Base-by-base conservation (phyloP, 2,888 invertebrate genomes). In the Lasioglossum morio region DNA sequence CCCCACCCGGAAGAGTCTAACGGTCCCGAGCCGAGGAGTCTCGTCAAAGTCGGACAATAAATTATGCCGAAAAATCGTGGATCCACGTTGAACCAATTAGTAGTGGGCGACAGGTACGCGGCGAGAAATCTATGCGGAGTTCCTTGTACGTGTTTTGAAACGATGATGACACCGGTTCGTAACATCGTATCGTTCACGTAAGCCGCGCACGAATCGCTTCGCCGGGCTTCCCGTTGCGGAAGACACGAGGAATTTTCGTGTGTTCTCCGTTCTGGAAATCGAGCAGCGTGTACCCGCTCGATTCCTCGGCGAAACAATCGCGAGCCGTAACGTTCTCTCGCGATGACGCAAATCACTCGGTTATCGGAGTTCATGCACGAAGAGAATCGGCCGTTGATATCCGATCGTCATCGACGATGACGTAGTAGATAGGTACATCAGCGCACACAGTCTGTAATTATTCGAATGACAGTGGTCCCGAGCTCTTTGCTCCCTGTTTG, bases 81-180 rank as follows among this genome's bases (percentile, higher is more conserved):
- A n/a, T 10, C 23, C 53, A 53, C 10, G 53, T 53, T 30, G 63
- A 63, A 63, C 27, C 72, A 81, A 85, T 87, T 82, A 75, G 43
- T n/a, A n/a, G 53, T 1, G 30, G 30, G 27, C 37, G 16, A 70
- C 34, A 46, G 60, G 0, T 73, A 60, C 86, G 82, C 88, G 86
- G 40, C 46, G 72, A 70, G 84, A 88, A 84, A 81, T 82, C 60
- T 23, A 16, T 63, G 75, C 10, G 7, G 72, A 63, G 70, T 86
- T 88, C 82, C 84, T 86, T 23, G 82, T 69, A 88, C 82, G 83
- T 77, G 88, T n/a, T 16, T 5, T 37, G 88, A 84, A 86, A 84
- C 57, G 40, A 46, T 73, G 70, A 83, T 66, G 12, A 8, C 8
- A 14, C 30, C 63, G 19, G 14, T 10, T 19, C 34, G 34, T 66